Conservation (phyloP, 1,140 invertebrate genomes). For the Acarapis woodi region DNA sequence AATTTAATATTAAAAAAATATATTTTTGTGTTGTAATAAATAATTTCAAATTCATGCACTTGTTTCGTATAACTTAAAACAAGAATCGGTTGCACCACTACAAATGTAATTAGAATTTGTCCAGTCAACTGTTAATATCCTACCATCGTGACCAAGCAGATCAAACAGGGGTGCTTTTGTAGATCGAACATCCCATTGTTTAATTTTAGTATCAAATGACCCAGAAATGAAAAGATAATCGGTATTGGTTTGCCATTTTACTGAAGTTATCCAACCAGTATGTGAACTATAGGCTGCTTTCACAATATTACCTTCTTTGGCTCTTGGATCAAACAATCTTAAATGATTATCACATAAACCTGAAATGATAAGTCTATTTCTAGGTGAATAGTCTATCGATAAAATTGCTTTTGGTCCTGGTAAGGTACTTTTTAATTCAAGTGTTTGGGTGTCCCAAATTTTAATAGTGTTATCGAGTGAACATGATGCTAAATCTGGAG, state of each 20-base stretch:
- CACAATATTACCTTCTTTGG: constrained; percentile 51
- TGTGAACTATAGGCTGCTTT: constrained; percentile 68
- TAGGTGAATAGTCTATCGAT: constrained; percentile 44
- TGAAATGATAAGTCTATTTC: constrained; percentile 41
- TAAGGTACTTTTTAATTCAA: constrained; percentile 17
- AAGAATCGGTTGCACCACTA: constrained; percentile 76
- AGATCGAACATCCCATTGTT: constrained; percentile 83
- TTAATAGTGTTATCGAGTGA: constrained; percentile 87
- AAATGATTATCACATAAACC: constrained; percentile 67
- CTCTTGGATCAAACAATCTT: constrained; percentile 64
- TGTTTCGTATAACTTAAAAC: constrained; percentile 46
- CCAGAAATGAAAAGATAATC: constrained; percentile 72
- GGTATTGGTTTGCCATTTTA: constrained; percentile 57
- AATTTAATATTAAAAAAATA: no score
- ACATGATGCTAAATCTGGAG: constrained; percentile 30
- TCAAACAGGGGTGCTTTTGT: constrained; percentile 73
- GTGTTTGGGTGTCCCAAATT: constrained; percentile 68
- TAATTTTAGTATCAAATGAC: constrained; percentile 60
- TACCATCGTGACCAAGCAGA: constrained; percentile 71
- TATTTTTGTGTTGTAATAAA: no score
- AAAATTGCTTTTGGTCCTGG: constrained; percentile 68
- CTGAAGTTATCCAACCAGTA: constrained; percentile 58
- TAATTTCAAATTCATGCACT: no score
- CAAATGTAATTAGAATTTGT: constrained; percentile 50
- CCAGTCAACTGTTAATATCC: constrained; percentile 80